These are phyloP conservation scores for Ennomos fuscantarius DNA, from an alignment of 2,888 invertebrate genomes.

Conservation along the genomic window DNA sequence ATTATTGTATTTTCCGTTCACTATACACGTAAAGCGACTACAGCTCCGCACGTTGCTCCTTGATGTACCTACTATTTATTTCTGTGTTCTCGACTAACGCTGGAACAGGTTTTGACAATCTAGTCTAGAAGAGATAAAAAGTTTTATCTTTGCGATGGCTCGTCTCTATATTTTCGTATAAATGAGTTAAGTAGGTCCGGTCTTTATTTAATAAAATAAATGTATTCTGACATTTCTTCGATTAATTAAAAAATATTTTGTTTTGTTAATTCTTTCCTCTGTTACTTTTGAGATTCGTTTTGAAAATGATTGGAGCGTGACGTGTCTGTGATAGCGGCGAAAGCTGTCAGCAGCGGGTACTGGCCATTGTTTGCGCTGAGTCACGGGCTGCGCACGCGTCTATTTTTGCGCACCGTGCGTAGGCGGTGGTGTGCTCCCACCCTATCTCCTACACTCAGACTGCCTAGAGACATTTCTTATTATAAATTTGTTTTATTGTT, in stretches of 20 bases:
- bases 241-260: not conserved
- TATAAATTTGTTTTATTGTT: slow-evolving; percentile 6
- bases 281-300: not conserved
- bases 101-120: slow-evolving; percentile 9
- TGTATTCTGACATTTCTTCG: not conserved
- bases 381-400: slow-evolving; percentile 76
- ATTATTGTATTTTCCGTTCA: no score
- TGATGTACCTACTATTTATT: no score
- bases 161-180: slow-evolving; percentile 60
- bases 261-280: not conserved
- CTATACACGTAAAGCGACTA: no score
- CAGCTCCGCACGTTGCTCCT: no score
- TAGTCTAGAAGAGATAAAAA: slow-evolving; percentile 16
- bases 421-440: slow-evolving; percentile 60
- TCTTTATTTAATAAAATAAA: slow-evolving; percentile 59
- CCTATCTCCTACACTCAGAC: slow-evolving; percentile 60
- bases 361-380: slow-evolving; percentile 77
- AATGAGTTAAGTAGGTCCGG: slow-evolving; percentile 63
- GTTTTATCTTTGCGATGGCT: slow-evolving; percentile 28
- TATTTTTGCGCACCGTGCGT: slow-evolving; percentile 74
- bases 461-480: slow-evolving; percentile 55
- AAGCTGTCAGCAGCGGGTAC: slow-evolving; percentile 67
- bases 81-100: not conserved
- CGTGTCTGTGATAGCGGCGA: slow-evolving; percentile 56
- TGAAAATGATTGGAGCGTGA: slow-evolving; percentile 40